Evolutionary conservation across 2,113 vertebrate species (phyloP).

Genomic region (Oriolus oriolus): DNA sequence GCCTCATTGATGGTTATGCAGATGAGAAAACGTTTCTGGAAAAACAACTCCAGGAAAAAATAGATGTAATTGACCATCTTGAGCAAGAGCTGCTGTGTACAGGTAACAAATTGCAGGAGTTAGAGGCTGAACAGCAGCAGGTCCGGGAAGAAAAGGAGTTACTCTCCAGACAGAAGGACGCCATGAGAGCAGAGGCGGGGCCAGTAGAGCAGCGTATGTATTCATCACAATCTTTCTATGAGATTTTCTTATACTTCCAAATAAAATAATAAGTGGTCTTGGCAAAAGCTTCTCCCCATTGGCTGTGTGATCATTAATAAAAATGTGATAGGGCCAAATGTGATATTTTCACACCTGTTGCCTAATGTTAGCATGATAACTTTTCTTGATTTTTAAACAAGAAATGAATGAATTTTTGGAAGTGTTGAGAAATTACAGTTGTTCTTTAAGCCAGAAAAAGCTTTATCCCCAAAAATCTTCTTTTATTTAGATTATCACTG

Average conservation of each 20-base stretch:
- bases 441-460: neutral
- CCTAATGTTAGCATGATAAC: neutral
- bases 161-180: constrained; percentile 86
- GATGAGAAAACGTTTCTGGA: constrained; percentile 86
- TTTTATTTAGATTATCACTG: neutral
- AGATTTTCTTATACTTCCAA: neutral
- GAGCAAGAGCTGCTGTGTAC: constrained; percentile 80
- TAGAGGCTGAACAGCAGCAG: constrained; percentile 87
- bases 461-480: neutral
- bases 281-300: neutral
- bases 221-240: constrained; percentile 6
- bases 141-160: constrained; percentile 86
- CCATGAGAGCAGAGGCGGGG: constrained; percentile 83
- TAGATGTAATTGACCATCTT: constrained; percentile 73
- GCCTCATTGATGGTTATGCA: constrained; percentile 90
- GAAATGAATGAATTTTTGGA: neutral
- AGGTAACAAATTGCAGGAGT: constrained; percentile 84
- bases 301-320: neutral
- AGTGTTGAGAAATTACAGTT: neutral
- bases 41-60: constrained; percentile 82
- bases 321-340: neutral
- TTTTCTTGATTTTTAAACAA: neutral
- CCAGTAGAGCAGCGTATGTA: constrained; percentile 89
- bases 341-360: neutral
- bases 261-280: neutral